Evolutionary conservation across 2,113 vertebrate species (phyloP).

Genomic region (Fukomys damarensis): DNA sequence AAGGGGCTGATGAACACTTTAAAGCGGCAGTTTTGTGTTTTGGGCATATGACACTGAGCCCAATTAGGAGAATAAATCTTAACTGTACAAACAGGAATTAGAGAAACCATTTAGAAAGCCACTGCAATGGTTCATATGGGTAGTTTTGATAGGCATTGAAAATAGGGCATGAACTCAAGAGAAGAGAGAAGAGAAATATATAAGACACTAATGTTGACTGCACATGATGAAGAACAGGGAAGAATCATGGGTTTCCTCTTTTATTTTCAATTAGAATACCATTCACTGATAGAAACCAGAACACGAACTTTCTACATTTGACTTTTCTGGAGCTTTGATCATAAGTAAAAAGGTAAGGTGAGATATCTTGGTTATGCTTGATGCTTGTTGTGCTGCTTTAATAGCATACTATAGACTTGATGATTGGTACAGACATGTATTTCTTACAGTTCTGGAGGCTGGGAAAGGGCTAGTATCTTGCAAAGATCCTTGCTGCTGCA

Average conservation of each 20-base stretch:
- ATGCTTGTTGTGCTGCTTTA: background rate
- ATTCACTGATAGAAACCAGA: background rate
- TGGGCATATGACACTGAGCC: background rate
- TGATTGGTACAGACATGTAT: background rate
- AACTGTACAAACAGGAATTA: background rate
- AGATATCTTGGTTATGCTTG: too few relatives aligned
- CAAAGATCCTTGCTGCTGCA: background rate
- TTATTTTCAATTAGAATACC: background rate
- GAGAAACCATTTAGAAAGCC: background rate
- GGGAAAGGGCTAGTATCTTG: background rate
- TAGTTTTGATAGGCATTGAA: background rate
- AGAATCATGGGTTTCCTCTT: background rate
- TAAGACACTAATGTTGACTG: background rate
- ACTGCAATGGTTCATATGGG: background rate
- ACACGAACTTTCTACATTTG: conserved; percentile 7
- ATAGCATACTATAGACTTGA: background rate
- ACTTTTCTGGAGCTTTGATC: background rate
- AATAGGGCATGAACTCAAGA: background rate
- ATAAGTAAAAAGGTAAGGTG: background rate
- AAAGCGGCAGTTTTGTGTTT: background rate
- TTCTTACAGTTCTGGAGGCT: background rate
- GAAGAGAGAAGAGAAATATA: background rate
- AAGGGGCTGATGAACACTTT: background rate
- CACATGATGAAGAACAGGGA: background rate
- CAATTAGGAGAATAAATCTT: background rate